Evolutionary conservation across 2,888 invertebrate genomes (phyloP), one percentile per base, ranked within the genome.

Genomic region (Lepetodrilus schrolli): DNA sequence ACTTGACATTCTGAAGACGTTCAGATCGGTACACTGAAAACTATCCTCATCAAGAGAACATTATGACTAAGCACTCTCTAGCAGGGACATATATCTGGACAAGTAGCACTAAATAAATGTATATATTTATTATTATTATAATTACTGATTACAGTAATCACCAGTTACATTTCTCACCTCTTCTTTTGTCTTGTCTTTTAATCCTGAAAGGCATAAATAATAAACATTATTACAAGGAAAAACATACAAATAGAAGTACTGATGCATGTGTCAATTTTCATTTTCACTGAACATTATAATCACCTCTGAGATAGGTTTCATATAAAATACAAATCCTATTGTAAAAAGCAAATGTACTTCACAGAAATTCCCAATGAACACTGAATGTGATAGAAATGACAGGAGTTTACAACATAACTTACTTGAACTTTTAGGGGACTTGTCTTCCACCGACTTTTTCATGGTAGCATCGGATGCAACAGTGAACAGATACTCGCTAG

Each of bases 401-500:
- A n/a, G n/a, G n/a, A n/a, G 10, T 30, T 17, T 7, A 26, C 34
- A 17, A 30, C n/a, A 23, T 51, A 23, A 58, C 58, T 58, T n/a
- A 58, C 34, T 58, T 34, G 10, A 26, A 26, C 58, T 58, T 34
- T 26, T 58, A 30, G 58, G 26, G 17, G 26, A n/a, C 10, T 43
- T 36, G 4, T 72, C 69, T 20, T 49, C 73, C 13, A 21, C 50
- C 2, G 66, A 2, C 17, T 51, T 50, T 17, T 76, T 73, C 21
- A 48, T 47, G 30, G 80, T 70, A 48, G 75, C 76, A 20, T 92
- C 92, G 30, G 88, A 79, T 30, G 89, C 79, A 13, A 87, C 87
- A 77, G 93, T 93, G 90, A 95, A 94, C 49, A 93, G 89, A 88
- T 93, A 94, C 34, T 93, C 94, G 7, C 93, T 94, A 1, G 95